These are phyloP conservation scores for Dione juno DNA, from an alignment of 2,888 invertebrate species.

Conservation along the genomic window DNA sequence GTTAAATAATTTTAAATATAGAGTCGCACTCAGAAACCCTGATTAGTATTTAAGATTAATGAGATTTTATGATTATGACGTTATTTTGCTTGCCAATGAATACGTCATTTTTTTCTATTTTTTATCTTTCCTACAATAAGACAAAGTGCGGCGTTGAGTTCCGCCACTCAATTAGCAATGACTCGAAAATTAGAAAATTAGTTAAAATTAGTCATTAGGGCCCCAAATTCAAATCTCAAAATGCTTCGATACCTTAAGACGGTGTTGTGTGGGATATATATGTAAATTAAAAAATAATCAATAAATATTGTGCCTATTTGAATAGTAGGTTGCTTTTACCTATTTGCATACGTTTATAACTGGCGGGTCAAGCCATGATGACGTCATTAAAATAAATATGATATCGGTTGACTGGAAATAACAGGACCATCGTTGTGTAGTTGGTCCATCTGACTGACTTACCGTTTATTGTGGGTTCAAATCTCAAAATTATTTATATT, in stretches of 20 bases:
- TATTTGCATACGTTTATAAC: conserved; percentile 30
- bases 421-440: background rate
- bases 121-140: too few species aligned
- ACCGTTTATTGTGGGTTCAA: background rate
- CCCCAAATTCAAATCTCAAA: too few species aligned
- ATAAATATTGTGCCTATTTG: conserved; percentile 18
- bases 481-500: too few species aligned
- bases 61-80: too few species aligned
- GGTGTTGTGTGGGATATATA: background rate
- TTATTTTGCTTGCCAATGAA: too few species aligned
- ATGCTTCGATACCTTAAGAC: too few species aligned
- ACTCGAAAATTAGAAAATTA: too few species aligned
- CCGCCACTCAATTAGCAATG: too few species aligned
- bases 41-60: background rate
- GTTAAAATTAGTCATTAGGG: too few species aligned
- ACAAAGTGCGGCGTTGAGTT: too few species aligned
- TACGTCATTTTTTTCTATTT: too few species aligned
- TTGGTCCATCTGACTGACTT: background rate
- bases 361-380: conserved; percentile 20
- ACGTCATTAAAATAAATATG: background rate
- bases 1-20: background rate
- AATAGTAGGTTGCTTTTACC: conserved; percentile 35
- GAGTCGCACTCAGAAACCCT: background rate
- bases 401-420: background rate
- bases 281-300: background rate